A percentile compares a stretch with the other conserved stretches of the same genome.
phyloP scores from a whole-genome alignment of 2,888 invertebrate genomes.

The Globia sparganii region DNA sequence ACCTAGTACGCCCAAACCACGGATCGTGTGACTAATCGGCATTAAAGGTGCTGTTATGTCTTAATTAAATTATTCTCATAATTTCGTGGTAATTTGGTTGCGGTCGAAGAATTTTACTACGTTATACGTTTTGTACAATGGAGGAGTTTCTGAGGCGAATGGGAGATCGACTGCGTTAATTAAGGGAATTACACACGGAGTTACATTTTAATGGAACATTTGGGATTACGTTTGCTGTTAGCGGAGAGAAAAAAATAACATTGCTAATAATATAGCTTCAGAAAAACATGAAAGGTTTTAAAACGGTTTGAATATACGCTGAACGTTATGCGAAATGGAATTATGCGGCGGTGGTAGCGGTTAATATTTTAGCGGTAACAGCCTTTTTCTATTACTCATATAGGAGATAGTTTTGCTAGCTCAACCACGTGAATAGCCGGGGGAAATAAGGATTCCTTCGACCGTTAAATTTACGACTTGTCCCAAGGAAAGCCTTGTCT shows the following conservation, averaged over 20 bases:
- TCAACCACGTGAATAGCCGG: slow-evolving; percentile 84
- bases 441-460: slow-evolving; percentile 88
- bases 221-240: slow-evolving; percentile 66
- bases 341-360: slow-evolving; percentile 53
- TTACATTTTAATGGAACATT: slow-evolving; percentile 72
- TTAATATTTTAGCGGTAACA: slow-evolving; percentile 72
- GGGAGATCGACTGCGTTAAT: slow-evolving; percentile 84
- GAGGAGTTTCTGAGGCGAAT: slow-evolving; percentile 85
- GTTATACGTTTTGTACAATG: slow-evolving; percentile 88
- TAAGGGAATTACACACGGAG: slow-evolving; percentile 80
- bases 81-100: slow-evolving; percentile 83
- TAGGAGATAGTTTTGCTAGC: slow-evolving; percentile 83
- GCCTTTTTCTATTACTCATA: slow-evolving; percentile 82
- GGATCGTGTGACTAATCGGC: slow-evolving; percentile 89
- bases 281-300: slow-evolving; percentile 58
- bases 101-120: slow-evolving; percentile 85
- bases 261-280: slow-evolving; percentile 52
- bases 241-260: slow-evolving; percentile 47
- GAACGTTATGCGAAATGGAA: slow-evolving; percentile 54
- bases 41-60: slow-evolving; percentile 88
- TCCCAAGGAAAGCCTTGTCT: slow-evolving; percentile 87
- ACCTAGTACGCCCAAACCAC: slow-evolving; percentile 87
- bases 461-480: slow-evolving; percentile 90
- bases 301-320: slow-evolving; percentile 43
- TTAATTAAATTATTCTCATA: slow-evolving; percentile 89